Conservation (phyloP, 2,888 invertebrate species). For the Napeogenes sylphis region DNA sequence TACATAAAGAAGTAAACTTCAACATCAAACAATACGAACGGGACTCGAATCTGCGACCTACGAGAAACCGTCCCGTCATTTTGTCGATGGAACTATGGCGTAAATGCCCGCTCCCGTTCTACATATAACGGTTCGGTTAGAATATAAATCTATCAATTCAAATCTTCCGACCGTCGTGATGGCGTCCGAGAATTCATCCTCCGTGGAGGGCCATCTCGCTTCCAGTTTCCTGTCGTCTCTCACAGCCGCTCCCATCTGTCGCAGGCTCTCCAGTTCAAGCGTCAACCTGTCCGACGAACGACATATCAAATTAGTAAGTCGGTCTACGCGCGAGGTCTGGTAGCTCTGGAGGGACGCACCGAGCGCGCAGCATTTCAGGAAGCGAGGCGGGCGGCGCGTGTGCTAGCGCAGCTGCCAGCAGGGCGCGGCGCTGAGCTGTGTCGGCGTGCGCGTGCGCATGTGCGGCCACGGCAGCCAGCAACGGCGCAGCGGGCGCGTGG, state of each 20-base stretch:
- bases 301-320: too few relatives aligned
- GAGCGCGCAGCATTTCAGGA: slow-evolving; percentile 42
- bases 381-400: slow-evolving; percentile 35
- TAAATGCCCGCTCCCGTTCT: too few relatives aligned
- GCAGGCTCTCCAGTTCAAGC: slow-evolving; percentile 46
- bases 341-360: slow-evolving; percentile 33
- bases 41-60: too few relatives aligned
- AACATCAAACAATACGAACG: too few relatives aligned
- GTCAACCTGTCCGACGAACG: slow-evolving; percentile 40
- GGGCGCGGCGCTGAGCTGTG: slow-evolving; percentile 39
- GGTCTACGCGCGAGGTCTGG: too few relatives aligned
- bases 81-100: too few relatives aligned
- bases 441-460: slow-evolving; percentile 49
- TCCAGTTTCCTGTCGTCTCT: slow-evolving; percentile 41
- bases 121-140: too few relatives aligned
- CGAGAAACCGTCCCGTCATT: too few relatives aligned
- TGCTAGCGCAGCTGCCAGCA: slow-evolving; percentile 53
- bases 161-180: slow-evolving; percentile 66
- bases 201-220: slow-evolving; percentile 63
- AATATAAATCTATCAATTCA: too few relatives aligned
- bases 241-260: slow-evolving; percentile 51
- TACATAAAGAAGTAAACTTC: too few relatives aligned
- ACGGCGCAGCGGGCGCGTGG: slow-evolving; percentile 40
- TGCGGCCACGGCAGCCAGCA: slow-evolving; percentile 39
- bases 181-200: slow-evolving; percentile 77